Conservation (phyloP, 1,140 invertebrate species). For the Chironomus tepperi region DNA sequence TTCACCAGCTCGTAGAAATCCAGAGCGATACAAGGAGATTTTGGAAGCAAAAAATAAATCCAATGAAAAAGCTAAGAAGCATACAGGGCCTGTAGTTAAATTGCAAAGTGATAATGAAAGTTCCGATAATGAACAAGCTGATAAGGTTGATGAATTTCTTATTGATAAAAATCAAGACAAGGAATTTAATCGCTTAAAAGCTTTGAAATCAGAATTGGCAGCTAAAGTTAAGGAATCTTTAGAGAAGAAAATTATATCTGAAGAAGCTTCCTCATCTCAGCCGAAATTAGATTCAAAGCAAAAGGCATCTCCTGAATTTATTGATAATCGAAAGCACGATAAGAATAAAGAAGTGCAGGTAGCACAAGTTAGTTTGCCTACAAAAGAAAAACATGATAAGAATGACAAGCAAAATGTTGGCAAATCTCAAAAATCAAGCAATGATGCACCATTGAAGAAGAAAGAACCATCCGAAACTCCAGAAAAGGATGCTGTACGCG, state of each 20-base stretch:
- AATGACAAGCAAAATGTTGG: background rate
- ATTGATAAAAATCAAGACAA: slow-evolving; percentile 30
- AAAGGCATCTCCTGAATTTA: background rate
- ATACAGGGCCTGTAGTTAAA: slow-evolving; percentile 26
- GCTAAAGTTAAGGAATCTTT: slow-evolving; percentile 48
- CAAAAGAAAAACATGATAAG: slow-evolving; percentile 39
- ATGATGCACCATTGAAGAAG: background rate
- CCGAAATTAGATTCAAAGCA: background rate
- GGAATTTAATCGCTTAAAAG: slow-evolving; percentile 53
- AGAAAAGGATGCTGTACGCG: slow-evolving; percentile 19
- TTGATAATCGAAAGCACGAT: background rate
- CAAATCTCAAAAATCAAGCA: background rate
- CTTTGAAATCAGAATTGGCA: slow-evolving; percentile 51
- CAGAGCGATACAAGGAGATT: slow-evolving; percentile 53
- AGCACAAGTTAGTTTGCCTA: background rate
- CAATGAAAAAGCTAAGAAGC: slow-evolving; percentile 31
- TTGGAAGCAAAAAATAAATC: slow-evolving; percentile 44
- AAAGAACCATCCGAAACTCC: background rate
- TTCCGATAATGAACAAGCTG: slow-evolving; percentile 23
- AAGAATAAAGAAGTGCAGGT: background rate
- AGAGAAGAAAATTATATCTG: slow-evolving; percentile 10
- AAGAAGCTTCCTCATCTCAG: background rate
- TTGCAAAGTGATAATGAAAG: slow-evolving; percentile 28
- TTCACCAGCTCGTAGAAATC: slow-evolving; percentile 52
- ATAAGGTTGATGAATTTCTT: slow-evolving; percentile 10